Conservation (phyloP, 2,797 vertebrate species). For the Novumbra hubbsi region DNA sequence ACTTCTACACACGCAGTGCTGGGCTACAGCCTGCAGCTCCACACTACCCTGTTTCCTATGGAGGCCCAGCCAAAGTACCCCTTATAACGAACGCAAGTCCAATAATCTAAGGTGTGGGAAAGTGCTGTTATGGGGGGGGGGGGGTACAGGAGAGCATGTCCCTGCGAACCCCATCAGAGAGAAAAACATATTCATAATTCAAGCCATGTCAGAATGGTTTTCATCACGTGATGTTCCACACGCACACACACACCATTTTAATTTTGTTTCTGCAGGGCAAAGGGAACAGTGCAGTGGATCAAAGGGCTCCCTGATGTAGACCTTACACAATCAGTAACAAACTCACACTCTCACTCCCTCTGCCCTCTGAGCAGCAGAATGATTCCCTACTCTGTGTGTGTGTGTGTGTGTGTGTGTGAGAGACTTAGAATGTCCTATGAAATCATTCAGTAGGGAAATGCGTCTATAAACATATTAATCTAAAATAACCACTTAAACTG, state of each 20-base stretch:
- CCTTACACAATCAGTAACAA: slow-evolving; percentile 20
- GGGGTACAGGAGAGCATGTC: background rate
- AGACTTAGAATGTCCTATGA: slow-evolving; percentile 5
- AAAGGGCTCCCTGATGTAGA: slow-evolving; percentile 36
- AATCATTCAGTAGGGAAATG: slow-evolving; percentile 11
- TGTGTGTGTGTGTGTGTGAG: background rate
- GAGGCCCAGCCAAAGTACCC: slow-evolving; percentile 7
- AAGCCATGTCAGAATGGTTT: slow-evolving; percentile 40
- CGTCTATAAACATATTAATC: slow-evolving; percentile 5
- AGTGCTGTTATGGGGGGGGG: background rate
- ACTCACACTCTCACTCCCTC: slow-evolving; percentile 13
- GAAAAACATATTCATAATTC: slow-evolving; percentile 45
- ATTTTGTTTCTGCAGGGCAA: slow-evolving; percentile 47
- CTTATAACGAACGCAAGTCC: background rate
- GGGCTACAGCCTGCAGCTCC: background rate
- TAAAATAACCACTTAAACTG: background rate
- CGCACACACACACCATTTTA: slow-evolving; percentile 33
- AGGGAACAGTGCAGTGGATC: slow-evolving; percentile 39
- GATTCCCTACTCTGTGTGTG: background rate
- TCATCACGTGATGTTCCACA: slow-evolving; percentile 31
- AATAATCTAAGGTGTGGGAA: background rate
- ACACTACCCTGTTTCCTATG: slow-evolving; percentile 14
- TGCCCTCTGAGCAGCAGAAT: background rate
- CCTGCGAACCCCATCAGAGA: slow-evolving; percentile 17
- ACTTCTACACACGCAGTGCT: slow-evolving; percentile 40